phyloP scores from a whole-genome alignment of 2,797 vertebrate species.

The Gila robusta region DNA sequence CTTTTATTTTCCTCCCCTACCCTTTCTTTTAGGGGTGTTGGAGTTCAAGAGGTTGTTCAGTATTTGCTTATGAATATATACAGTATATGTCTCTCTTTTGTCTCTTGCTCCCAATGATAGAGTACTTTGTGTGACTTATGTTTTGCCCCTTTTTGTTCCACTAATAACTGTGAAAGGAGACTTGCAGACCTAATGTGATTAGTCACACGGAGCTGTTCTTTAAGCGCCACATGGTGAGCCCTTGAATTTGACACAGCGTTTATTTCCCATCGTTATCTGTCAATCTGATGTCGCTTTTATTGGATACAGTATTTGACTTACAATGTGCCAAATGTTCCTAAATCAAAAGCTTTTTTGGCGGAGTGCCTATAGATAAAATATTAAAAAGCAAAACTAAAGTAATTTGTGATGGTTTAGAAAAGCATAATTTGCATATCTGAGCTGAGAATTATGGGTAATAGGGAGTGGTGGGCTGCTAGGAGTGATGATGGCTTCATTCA shows the following conservation, averaged over 20 bases:
- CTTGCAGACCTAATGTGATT: conserved; percentile 16
- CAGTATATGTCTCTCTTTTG: not conserved
- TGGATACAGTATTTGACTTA: conserved; percentile 19
- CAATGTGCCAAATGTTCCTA: conserved; percentile 22
- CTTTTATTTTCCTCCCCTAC: too few species aligned
- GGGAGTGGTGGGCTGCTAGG: not conserved
- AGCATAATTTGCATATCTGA: conserved; percentile 54
- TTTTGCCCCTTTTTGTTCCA: conserved; percentile 24
- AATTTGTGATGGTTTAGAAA: conserved; percentile 46
- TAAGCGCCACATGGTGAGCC: conserved; percentile 15
- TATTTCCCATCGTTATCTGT: not conserved
- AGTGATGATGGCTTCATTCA: conserved; percentile 8
- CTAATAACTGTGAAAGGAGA: conserved; percentile 40
- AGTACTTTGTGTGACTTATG: not conserved
- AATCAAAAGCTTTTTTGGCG: conserved; percentile 48
- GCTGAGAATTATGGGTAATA: conserved; percentile 15
- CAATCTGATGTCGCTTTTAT: not conserved
- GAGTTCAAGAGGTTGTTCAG: not conserved
- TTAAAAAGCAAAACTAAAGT: conserved; percentile 43
- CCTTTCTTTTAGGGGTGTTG: too few species aligned
- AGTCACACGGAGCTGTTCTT: conserved; percentile 40
- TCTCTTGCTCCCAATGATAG: not conserved
- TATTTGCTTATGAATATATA: not conserved
- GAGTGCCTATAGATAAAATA: conserved; percentile 46
- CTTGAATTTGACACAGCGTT: not conserved